Evolutionary conservation across 2,888 invertebrate species (phyloP), one percentile per base, ranked within the genome.

Genomic region (Colostygia pectinataria): DNA sequence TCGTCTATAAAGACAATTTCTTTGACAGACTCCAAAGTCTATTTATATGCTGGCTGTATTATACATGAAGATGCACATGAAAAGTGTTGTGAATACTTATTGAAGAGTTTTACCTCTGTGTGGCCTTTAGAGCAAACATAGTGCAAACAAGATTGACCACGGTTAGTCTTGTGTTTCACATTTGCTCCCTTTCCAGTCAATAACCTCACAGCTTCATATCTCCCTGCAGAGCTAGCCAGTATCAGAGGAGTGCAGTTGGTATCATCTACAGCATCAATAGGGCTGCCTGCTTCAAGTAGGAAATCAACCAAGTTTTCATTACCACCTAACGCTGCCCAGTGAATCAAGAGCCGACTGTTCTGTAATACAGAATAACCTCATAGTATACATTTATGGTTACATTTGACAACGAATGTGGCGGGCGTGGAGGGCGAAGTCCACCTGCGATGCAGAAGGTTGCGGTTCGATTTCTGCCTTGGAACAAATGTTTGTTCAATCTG

Each of bases 51-150:
- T n/a, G n/a, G n/a, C n/a, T n/a, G n/a, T n/a, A n/a, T n/a, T n/a
- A n/a, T n/a, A n/a, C n/a, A n/a, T n/a, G n/a, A n/a, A n/a, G n/a
- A n/a, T n/a, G n/a, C n/a, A n/a, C n/a, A n/a, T n/a, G n/a, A n/a
- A 2, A 27, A 10, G 27, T 10, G 10, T 4, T 10, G 3, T 27
- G 9, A 27, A n/a, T 9, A 4, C 4, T 1, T 1, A 27, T 27
- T 27, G 9, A 24, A 12, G 31, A 7, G 29, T 15, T 20, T 31
- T 53, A 95, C 95, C 80, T 94, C 92, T 61, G 91, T 83, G 91
- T 94, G 94, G 49, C 95, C 95, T 83, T 97, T 97, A 0, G 97
- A 97, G 52, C 95, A 94, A 29, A 96, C 95, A 90, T 97, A 97
- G 71, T 96, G 96, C 39, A 97, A 79, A 5, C 96, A 91, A 25